Evolutionary conservation across 2,888 invertebrate genomes (phyloP), one percentile per base, ranked within the genome.

Genomic region (Endomychus coccineus): DNA sequence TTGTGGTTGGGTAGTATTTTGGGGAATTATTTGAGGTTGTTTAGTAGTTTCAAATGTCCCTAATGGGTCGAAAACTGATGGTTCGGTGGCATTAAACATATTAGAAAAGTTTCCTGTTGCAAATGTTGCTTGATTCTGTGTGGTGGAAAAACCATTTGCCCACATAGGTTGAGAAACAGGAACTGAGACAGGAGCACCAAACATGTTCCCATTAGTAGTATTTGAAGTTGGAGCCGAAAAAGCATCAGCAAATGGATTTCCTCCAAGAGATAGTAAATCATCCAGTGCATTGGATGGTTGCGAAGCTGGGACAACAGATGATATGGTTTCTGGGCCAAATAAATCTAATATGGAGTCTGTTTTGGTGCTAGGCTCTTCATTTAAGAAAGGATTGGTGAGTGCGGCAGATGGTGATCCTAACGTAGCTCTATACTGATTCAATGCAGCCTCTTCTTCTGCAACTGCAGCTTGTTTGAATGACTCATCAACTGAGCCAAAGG

Each of bases 361-460:
- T 37, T 48, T 47, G 13, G 55, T 45, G 28, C 51, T 49, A 33
- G 61, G 57, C 57, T 68, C 59, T 39, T 63, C 64, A 51, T 82
- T 80, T 51, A 88, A 74, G 73, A 89, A 91, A 56, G 90, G 90
- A 71, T 91, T 91, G 63, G 87, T 89, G 52, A 70, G 67, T 30
- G 78, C 77, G 42, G 74, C 57, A 21, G 78, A 78, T 14, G 87
- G 87, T 45, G 86, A 86, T 50, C 83, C 82, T 43, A 88, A 76
- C 66, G 83, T 88, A 39, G 81, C 94, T 80, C 91, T 94, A 64
- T 91, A 89, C 67, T 91, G 88, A 68, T 87, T 92, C 74, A 97
- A 80, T 40, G 86, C 88, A 11, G 91, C 91, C 64, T 95, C 94
- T 65, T 98, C 98, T 61, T 97, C 95, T 14, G 95, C 95, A 36